These are phyloP conservation scores for Torymus auratus DNA, from an alignment of 2,888 invertebrate species.

Conservation along the genomic window DNA sequence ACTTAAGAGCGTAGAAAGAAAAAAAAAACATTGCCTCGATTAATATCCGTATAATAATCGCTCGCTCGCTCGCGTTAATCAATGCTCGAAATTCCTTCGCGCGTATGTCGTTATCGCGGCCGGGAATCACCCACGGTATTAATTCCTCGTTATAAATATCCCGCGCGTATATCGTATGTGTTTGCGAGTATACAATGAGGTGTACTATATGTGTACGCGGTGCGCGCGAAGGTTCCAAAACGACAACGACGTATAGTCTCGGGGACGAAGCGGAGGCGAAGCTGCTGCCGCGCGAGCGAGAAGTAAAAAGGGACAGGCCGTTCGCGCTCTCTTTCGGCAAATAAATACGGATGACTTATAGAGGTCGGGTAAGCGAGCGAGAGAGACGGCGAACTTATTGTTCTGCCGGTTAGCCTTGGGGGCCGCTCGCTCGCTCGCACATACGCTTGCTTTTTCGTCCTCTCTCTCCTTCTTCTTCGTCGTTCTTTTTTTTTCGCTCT, in stretches of 20 bases:
- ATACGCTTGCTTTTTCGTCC: constrained; percentile 5
- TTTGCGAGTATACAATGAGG: no score
- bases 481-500: constrained; percentile 12
- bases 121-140: constrained; percentile 47
- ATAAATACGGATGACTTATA: constrained; percentile 60
- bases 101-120: constrained; percentile 6
- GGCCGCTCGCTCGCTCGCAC: constrained; percentile 31
- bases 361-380: constrained; percentile 45
- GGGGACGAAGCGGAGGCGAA: no score
- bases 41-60: constrained; percentile 51
- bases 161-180: not conserved
- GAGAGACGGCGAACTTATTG: constrained; percentile 56
- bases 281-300: not conserved
- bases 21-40: constrained; percentile 55
- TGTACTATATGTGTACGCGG: no score
- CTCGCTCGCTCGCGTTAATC: constrained; percentile 46
- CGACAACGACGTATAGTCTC: no score
- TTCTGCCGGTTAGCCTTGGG: constrained; percentile 58
- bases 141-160: constrained; percentile 57
- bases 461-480: constrained; percentile 32
- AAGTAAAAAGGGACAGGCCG: not conserved
- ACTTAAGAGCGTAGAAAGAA: constrained; percentile 50
- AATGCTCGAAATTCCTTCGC: constrained; percentile 35
- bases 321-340: constrained; percentile 57
- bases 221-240: not conserved